phyloP scores from a whole-genome alignment of 2,888 invertebrate genomes.

The Panorpa germanica region DNA sequence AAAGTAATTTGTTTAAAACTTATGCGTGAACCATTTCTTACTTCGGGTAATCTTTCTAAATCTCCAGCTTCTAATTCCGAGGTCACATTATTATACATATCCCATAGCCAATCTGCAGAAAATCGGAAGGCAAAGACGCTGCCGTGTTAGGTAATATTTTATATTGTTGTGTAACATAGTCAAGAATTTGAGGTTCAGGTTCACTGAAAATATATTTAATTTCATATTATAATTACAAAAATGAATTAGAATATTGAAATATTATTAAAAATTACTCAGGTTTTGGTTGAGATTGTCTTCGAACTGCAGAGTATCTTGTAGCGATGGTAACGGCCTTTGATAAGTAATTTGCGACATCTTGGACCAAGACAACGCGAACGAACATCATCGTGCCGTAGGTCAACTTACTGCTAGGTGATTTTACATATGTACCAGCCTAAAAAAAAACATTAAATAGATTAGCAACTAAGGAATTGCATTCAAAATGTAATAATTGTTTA shows the following conservation, averaged over 20 bases:
- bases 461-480: too few species aligned
- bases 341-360: constrained; percentile 57
- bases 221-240: constrained; percentile 9
- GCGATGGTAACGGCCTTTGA: constrained; percentile 79
- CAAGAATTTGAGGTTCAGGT: constrained; percentile 78
- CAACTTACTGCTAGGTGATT: constrained; percentile 64
- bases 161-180: constrained; percentile 87
- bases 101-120: constrained; percentile 61
- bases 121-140: constrained; percentile 61
- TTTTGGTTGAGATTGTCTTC: constrained; percentile 75
- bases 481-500: too few species aligned
- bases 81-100: constrained; percentile 67
- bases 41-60: constrained; percentile 68
- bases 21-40: constrained; percentile 21
- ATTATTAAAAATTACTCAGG: constrained; percentile 39
- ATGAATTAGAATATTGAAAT: constrained; percentile 7
- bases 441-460: constrained; percentile 18
- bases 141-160: constrained; percentile 77
- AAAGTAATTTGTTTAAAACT: background rate
- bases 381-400: constrained; percentile 91
- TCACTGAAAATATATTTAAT: constrained; percentile 30
- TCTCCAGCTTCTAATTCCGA: constrained; percentile 67
- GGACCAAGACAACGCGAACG: constrained; percentile 69
- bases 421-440: constrained; percentile 71
- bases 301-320: constrained; percentile 74